These are phyloP conservation scores for Enteromius afrohamiltoni DNA, from an alignment of 2,797 vertebrate genomes.

Conservation along the genomic window DNA sequence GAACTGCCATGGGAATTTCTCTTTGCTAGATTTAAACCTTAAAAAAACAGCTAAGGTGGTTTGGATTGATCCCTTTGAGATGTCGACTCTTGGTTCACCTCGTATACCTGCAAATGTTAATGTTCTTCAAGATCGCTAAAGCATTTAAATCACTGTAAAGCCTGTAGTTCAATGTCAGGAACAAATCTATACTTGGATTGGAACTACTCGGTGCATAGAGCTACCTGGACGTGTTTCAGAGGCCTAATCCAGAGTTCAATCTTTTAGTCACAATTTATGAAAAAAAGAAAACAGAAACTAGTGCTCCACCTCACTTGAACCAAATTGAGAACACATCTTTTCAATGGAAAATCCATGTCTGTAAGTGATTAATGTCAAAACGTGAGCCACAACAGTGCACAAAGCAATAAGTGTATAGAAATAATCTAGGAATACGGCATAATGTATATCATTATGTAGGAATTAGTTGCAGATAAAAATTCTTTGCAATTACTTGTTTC, in stretches of 20 bases:
- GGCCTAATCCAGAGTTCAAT: slow-evolving; percentile 52
- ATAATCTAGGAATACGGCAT: slow-evolving; percentile 18
- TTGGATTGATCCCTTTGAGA: background rate
- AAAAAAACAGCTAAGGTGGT: slow-evolving; percentile 26
- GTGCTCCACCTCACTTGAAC: slow-evolving; percentile 51
- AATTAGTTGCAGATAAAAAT: slow-evolving; percentile 5
- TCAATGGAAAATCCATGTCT: slow-evolving; percentile 50
- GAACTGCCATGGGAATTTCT: background rate
- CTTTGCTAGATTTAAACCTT: background rate
- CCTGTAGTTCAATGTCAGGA: slow-evolving; percentile 31
- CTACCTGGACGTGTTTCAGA: slow-evolving; percentile 53
- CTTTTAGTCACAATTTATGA: slow-evolving; percentile 42
- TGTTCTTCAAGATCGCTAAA: background rate
- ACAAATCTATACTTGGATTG: slow-evolving; percentile 34
- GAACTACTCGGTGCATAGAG: slow-evolving; percentile 43
- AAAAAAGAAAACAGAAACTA: slow-evolving; percentile 31
- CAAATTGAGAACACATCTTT: slow-evolving; percentile 59
- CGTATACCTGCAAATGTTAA: slow-evolving; percentile 29
- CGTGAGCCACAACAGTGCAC: slow-evolving; percentile 51
- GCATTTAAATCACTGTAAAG: slow-evolving; percentile 41
- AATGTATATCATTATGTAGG: slow-evolving; percentile 34
- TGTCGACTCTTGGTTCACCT: slow-evolving; percentile 12
- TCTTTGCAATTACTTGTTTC: slow-evolving; percentile 20
- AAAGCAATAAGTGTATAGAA: slow-evolving; percentile 26
- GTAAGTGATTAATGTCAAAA: slow-evolving; percentile 58